Conservation (phyloP, 2,797 vertebrate species). For the Spondyliosoma cantharus region DNA sequence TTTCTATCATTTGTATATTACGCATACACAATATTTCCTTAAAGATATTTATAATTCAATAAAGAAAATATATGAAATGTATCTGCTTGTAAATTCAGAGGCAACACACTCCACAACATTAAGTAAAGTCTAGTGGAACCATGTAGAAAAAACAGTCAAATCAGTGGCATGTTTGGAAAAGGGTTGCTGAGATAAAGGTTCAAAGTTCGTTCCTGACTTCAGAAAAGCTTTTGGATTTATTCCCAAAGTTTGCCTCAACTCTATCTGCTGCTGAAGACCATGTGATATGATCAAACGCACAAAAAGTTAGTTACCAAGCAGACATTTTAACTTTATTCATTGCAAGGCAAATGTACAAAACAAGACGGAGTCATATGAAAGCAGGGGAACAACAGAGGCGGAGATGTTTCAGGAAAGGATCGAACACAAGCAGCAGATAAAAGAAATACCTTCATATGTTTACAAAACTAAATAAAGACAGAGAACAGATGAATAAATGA, state of each 20-base stretch:
- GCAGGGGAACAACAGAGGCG: too few relatives aligned
- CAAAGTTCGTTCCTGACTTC: not conserved
- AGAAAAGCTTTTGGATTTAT: not conserved
- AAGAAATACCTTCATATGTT: too few relatives aligned
- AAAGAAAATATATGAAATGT: not conserved
- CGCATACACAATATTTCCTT: not conserved
- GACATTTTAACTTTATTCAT: too few relatives aligned
- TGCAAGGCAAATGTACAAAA: too few relatives aligned
- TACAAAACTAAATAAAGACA: too few relatives aligned
- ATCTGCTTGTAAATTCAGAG: not conserved
- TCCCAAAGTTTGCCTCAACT: not conserved
- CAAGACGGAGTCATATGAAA: too few relatives aligned
- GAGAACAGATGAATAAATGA: too few relatives aligned
- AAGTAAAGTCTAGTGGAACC: not conserved
- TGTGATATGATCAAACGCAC: not conserved
- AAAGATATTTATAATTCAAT: slow-evolving; percentile 34
- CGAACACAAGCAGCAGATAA: too few relatives aligned
- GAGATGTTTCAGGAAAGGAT: too few relatives aligned
- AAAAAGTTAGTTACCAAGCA: not conserved
- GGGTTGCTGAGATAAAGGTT: not conserved
- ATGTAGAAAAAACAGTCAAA: not conserved
- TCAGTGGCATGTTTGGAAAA: not conserved
- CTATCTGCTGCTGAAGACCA: not conserved
- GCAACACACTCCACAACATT: not conserved
- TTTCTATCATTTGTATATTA: slow-evolving; percentile 9